phyloP scores from a whole-genome alignment of 2,888 invertebrate genomes.

The Conomelus anceps region DNA sequence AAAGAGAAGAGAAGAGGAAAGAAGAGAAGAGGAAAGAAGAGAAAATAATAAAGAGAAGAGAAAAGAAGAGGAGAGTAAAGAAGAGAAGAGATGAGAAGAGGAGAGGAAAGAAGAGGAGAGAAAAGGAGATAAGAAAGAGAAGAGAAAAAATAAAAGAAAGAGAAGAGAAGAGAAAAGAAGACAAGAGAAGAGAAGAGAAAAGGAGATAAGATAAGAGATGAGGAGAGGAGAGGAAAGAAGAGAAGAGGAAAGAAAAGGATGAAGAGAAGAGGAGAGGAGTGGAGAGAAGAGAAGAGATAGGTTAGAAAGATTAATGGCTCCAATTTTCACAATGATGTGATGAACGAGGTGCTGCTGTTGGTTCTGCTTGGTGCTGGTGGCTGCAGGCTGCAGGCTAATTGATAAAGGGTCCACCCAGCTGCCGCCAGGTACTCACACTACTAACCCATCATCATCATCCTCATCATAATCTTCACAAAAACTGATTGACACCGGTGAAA shows the following conservation, averaged over 20 bases:
- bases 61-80: too few species aligned
- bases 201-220: background rate
- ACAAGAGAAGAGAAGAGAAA: background rate
- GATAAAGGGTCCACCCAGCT: background rate
- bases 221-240: too few species aligned
- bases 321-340: background rate
- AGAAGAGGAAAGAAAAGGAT: background rate
- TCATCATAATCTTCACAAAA: too few species aligned
- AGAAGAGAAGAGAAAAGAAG: too few species aligned
- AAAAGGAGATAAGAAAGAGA: background rate
- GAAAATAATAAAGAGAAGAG: too few species aligned
- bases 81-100: background rate
- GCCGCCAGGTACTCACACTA: constrained; percentile 18
- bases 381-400: background rate
- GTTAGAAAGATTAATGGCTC: background rate
- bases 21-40: too few species aligned
- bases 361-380: too few species aligned
- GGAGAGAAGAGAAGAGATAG: background rate
- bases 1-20: background rate
- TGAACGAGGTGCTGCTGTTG: too few species aligned
- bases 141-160: too few species aligned
- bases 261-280: background rate
- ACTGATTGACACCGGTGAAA: too few species aligned
- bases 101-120: background rate
- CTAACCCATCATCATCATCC: constrained; percentile 16